Percentiles rank a stretch among this genome's conserved stretches.
phyloP scores from a whole-genome alignment of 2,797 vertebrate species.

The Acrocephalus scirpaceus region DNA sequence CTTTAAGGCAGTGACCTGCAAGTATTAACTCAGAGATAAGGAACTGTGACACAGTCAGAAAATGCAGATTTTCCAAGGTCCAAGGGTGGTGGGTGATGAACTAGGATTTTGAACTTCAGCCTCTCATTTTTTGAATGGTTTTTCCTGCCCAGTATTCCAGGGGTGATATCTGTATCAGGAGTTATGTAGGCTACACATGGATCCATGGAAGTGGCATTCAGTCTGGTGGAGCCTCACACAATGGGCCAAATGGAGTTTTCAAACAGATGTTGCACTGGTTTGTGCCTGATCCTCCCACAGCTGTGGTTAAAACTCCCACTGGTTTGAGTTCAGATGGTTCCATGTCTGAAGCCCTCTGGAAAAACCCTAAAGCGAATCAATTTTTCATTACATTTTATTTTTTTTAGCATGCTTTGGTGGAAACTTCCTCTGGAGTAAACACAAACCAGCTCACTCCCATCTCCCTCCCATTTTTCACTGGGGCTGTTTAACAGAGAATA shows the following conservation, averaged over 20 bases:
- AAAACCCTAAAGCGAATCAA: background rate
- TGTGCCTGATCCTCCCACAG: background rate
- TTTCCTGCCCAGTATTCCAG: background rate
- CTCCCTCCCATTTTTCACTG: background rate
- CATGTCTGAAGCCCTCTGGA: background rate
- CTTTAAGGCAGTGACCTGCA: background rate
- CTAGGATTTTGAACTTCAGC: background rate
- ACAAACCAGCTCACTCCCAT: background rate
- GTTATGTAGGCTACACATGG: fast-evolving
- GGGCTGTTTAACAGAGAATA: background rate
- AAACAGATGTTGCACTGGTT: background rate
- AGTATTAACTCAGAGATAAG: background rate
- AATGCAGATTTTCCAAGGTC: background rate
- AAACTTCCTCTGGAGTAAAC: background rate
- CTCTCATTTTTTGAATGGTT: background rate
- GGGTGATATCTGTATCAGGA: background rate
- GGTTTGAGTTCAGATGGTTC: background rate
- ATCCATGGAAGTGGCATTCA: background rate
- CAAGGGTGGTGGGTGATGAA: background rate
- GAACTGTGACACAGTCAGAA: background rate
- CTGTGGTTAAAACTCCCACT: background rate
- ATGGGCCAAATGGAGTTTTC: background rate
- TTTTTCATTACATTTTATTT: background rate
- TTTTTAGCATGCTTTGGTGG: background rate
- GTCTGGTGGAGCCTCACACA: background rate